phyloP scores from a whole-genome alignment of 2,888 invertebrate species.

The Caenorhabditis imperialis region DNA sequence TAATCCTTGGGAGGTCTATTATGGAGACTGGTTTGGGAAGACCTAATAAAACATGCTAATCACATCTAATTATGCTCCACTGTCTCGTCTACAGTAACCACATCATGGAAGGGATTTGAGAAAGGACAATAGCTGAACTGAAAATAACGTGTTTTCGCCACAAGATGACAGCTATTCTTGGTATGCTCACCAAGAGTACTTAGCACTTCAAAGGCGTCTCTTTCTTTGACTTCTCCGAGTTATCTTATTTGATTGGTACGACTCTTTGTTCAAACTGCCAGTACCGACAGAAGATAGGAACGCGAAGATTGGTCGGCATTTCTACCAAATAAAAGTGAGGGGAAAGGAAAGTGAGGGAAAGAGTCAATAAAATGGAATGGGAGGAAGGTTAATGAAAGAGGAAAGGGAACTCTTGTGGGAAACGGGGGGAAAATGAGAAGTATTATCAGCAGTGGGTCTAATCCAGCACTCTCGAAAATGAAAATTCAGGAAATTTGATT shows the following conservation, averaged over 20 bases:
- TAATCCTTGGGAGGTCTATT: slow-evolving; percentile 2
- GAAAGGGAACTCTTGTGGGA: no score
- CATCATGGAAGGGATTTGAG: no score
- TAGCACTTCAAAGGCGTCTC: background rate
- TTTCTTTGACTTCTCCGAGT: slow-evolving; percentile 2
- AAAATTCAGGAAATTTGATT: slow-evolving; percentile 12
- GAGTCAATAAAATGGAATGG: slow-evolving; percentile 36
- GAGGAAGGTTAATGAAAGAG: slow-evolving; percentile 12
- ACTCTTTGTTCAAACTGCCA: slow-evolving; percentile 39
- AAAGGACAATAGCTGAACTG: background rate
- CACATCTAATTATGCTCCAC: slow-evolving; percentile 36
- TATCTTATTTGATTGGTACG: slow-evolving; percentile 45
- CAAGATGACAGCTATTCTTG: slow-evolving; percentile 5
- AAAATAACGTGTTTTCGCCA: slow-evolving; percentile 15
- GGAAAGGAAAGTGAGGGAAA: slow-evolving; percentile 3
- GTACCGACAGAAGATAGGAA: slow-evolving; percentile 28
- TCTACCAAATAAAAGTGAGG: slow-evolving; percentile 28
- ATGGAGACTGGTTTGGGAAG: slow-evolving; percentile 25
- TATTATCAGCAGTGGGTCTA: background rate
- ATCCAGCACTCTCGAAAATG: slow-evolving; percentile 17
- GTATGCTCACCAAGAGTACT: background rate
- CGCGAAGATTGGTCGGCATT: slow-evolving; percentile 22
- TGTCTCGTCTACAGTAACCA: slow-evolving; percentile 6
- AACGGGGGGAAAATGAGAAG: slow-evolving; percentile 1
- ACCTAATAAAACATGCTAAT: slow-evolving; percentile 22